Evolutionary conservation across 1,140 invertebrate genomes (phyloP), one percentile per base, ranked within the genome.

Genomic region (Listronotus bonariensis): DNA sequence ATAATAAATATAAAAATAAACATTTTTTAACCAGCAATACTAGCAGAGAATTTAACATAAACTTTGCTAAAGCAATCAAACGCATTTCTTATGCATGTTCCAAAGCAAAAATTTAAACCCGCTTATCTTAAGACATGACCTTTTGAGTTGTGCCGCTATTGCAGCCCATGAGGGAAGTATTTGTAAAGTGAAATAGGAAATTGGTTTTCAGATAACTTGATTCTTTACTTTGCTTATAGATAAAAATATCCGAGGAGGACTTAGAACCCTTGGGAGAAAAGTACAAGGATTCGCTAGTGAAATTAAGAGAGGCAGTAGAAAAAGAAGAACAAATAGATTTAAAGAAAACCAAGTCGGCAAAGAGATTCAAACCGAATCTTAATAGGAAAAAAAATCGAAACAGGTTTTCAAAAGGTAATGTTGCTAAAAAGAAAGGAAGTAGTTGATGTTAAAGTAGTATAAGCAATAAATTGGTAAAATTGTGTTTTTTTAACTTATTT

Each of bases 271-370:
- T 83, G 43, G 73, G 71, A 17, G 72, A 79, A 43, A 74, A 76
- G 18, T 85, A 85, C 67, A 73, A 80, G 55, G 66, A 74, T 67
- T 81, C 83, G 15, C 80, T 85, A 62, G 52, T 67, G 12, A 73
- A 79, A 72, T 80, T 83, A 4, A 83, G 82, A 71, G 68, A 76
- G 45, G 62, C 59, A 12, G 68, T 77, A 40, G 57, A 59, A 8
- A 65, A 68, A 40, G 76, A 78, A 62, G 69, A 75, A 41, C 67
- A 70, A 46, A n/a, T 53, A 8, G 58, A 69, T 54, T 68, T 73
- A 55, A 57, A 65, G 17, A 75, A 72, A 67, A 65, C 61, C 15
- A 74, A 74, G 65, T 69, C 57, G 14, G 68, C 69, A 6, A 75
- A 71, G 20, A 40, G 55, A 14, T 26, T 14, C 4, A 65, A 43